Base-by-base conservation (phyloP, 2,113 vertebrate genomes). In the Malurus cyaneus region DNA sequence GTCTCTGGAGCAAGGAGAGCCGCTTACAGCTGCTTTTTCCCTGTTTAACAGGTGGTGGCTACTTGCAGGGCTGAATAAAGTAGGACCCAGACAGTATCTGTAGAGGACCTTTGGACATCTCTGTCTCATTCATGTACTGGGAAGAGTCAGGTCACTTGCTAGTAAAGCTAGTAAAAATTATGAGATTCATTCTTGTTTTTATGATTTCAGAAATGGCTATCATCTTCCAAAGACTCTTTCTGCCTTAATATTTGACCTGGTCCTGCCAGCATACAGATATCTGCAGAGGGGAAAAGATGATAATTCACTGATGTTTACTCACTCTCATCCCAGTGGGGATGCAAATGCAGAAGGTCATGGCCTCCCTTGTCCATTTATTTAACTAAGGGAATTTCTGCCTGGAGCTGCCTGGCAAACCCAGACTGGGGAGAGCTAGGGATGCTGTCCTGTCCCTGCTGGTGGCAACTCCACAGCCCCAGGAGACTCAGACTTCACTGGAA, bases 161-260 rank as follows among this genome's bases (percentile, higher is more conserved):
- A 60, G 50, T 39, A 80, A 94, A 87, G 60, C 5, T 56, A 53
- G 23, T 61, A 82, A 94, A 88, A 89, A 34, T 4, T 1, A 6
- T 59, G 52, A 89, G 46, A 66, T 76, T 89, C 28, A 53, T 94
- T 82, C 34, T 69, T 86, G 47, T 18, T 94, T 78, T 19, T 36
- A 52, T 8, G 15, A 67, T 53, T 90, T 93, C 62, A 94, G 52
- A 97, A 94, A 74, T 19, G 80, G 7, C 18, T 88, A 39, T 89
- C 32, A 41, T 93, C 53, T 93, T 96, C 81, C 56, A 85, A 93
- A 88, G 59, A 60, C 53, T 67, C 19, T 74, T 94, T 87, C 64
- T 91, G 62, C 80, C 49, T 80, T 82, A n/a, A 47, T 56, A 87
- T 82, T 47, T 94, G 57, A 59, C 86, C 54, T 44, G 25, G 41